Evolutionary conservation across 37 sponge, comb jelly and placozoan genomes (phyloP).

Genomic region (Eunapius fragilis): DNA sequence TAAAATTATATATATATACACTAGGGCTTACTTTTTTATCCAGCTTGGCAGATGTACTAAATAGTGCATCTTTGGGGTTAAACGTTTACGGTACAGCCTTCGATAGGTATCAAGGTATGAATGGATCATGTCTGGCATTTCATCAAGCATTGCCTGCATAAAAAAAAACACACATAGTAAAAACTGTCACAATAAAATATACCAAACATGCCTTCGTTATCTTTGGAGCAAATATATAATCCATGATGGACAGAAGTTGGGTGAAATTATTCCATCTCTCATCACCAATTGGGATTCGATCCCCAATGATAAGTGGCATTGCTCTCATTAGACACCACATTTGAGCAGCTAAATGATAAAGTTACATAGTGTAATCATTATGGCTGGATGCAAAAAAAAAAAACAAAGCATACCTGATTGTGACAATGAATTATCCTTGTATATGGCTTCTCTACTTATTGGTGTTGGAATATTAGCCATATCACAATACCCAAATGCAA

Average conservation of each 20-base stretch:
- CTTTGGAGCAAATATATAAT: conserved; percentile 54
- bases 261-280: conserved; percentile 54
- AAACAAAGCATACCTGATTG: background rate
- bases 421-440: too few species aligned
- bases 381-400: background rate
- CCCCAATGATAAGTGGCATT: conserved; percentile 2
- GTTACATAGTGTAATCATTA: background rate
- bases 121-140: background rate
- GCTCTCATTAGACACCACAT: background rate
- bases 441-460: too few species aligned
- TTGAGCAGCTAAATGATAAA: background rate
- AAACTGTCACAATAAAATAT: too few species aligned
- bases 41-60: conserved; percentile 1
- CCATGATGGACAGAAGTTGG: conserved; percentile 49
- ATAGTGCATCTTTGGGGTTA: conserved; percentile 20
- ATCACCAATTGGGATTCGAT: conserved; percentile 12
- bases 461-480: too few species aligned
- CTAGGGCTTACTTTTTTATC: background rate
- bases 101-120: background rate
- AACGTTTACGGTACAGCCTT: background rate
- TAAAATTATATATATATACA: background rate
- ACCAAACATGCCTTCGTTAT: too few species aligned
- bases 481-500: too few species aligned
- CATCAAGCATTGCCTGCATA: too few species aligned
- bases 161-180: too few species aligned